Evolutionary conservation across 2,797 vertebrate genomes (phyloP).

Genomic region (Morelia viridis): DNA sequence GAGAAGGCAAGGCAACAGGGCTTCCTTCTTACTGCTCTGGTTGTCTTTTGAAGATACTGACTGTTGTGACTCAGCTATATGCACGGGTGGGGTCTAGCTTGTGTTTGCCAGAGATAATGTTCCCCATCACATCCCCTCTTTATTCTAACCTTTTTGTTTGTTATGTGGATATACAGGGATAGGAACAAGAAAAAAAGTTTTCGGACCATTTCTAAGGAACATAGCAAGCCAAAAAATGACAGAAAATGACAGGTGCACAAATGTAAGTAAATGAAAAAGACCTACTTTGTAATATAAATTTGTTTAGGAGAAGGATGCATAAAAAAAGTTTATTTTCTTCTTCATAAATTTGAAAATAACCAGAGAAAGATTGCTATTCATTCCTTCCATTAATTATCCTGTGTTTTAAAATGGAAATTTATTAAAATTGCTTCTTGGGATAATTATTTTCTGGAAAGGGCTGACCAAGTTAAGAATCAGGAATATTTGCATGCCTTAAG

Average conservation of each 20-base stretch:
- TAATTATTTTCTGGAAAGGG: not conserved
- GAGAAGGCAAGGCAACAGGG: not conserved
- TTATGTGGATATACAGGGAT: constrained; percentile 17
- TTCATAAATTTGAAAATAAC: not conserved
- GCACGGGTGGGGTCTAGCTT: constrained; percentile 37
- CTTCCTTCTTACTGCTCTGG: accelerated
- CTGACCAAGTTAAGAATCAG: not conserved
- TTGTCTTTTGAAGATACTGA: not conserved
- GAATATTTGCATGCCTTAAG: not conserved
- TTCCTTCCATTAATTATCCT: not conserved
- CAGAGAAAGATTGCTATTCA: not conserved
- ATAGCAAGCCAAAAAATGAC: constrained; percentile 48
- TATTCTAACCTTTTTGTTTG: constrained; percentile 60
- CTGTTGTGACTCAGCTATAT: constrained; percentile 64
- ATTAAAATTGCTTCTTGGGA: not conserved
- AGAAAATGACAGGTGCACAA: constrained; percentile 57
- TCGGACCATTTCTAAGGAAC: not conserved
- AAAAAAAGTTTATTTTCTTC: not conserved
- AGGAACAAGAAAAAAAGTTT: constrained; percentile 12
- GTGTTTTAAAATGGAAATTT: not conserved
- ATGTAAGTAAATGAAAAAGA: constrained; percentile 53
- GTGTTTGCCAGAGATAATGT: constrained; percentile 64
- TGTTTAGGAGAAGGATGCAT: not conserved
- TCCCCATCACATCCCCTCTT: constrained; percentile 46
- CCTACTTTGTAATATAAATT: not conserved